These are phyloP conservation scores for Macaca nemestrina DNA, from an alignment of 2,113 vertebrate genomes.

Conservation along the genomic window DNA sequence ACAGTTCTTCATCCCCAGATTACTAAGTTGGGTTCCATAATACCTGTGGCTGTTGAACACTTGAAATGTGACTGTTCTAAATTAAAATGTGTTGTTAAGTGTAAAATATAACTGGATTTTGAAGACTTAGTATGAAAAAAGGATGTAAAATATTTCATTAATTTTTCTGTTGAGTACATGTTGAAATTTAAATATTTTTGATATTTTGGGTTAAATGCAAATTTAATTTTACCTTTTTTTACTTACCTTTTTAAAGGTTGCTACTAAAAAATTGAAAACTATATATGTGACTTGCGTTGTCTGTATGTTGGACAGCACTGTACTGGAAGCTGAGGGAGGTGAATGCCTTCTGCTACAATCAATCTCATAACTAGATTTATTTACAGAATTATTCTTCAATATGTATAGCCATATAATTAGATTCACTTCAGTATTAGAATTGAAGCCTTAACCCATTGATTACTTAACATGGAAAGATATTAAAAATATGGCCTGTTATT, in stretches of 20 bases:
- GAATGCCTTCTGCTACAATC: not conserved
- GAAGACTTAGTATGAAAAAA: not conserved
- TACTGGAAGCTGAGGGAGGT: not conserved
- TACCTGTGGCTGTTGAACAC: not conserved
- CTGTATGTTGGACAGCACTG: not conserved
- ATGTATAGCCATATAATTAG: not conserved
- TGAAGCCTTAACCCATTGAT: not conserved
- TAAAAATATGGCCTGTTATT: constrained; percentile 12
- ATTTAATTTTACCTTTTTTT: not conserved
- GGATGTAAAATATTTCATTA: not conserved
- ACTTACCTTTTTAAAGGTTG: constrained; percentile 3
- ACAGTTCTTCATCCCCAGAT: not conserved
- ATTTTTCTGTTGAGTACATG: not conserved
- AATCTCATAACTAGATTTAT: not conserved
- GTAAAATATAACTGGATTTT: not conserved
- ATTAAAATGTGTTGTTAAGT: not conserved
- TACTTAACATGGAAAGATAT: not conserved
- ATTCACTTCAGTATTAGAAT: not conserved
- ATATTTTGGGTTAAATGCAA: constrained; percentile 9
- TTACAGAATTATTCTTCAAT: not conserved
- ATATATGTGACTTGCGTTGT: not conserved
- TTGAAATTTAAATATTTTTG: constrained; percentile 37
- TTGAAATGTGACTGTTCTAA: not conserved
- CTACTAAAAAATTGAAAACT: not conserved
- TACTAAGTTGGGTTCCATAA: not conserved